Evolutionary conservation across 2,888 invertebrate species (phyloP).

Genomic region (Nyleta sp.): DNA sequence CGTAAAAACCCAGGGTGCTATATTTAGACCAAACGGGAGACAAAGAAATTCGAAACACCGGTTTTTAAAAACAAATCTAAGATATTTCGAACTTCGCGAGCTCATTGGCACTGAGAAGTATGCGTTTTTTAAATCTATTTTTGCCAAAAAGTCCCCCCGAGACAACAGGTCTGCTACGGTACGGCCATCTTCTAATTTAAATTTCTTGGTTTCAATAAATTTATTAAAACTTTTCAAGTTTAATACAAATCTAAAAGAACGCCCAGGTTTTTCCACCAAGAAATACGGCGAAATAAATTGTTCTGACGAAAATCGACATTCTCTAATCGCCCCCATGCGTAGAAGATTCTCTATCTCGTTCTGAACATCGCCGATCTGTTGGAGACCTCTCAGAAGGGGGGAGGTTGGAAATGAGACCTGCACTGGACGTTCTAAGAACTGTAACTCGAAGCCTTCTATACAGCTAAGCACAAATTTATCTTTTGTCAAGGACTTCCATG

Average conservation of each 20-base stretch:
- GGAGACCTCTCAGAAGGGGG: too few species aligned
- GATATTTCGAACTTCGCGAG: conserved; percentile 12
- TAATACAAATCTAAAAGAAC: conserved; percentile 18
- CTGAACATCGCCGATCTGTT: too few species aligned
- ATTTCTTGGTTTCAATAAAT: conserved; percentile 16
- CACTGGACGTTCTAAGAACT: too few species aligned
- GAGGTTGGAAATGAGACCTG: too few species aligned
- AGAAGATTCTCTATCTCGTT: too few species aligned
- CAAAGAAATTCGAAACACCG: conserved; percentile 28
- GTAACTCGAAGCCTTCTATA: too few species aligned
- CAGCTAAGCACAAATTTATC: too few species aligned
- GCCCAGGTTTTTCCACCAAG: background rate
- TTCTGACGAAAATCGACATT: background rate
- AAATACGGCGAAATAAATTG: conserved; percentile 1
- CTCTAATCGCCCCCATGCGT: conserved; percentile 10
- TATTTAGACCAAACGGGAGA: conserved; percentile 33
- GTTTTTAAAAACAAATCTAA: conserved; percentile 28
- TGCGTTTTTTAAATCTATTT: conserved; percentile 15
- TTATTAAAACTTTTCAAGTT: conserved; percentile 39
- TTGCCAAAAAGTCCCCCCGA: background rate
- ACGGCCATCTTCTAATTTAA: conserved; percentile 11
- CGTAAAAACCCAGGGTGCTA: conserved; percentile 37
- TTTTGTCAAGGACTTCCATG: too few species aligned
- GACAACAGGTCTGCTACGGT: background rate
- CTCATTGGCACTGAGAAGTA: conserved; percentile 28